Evolutionary conservation across 2,797 vertebrate species (phyloP).

Genomic region (Enteromius trimaculatus): DNA sequence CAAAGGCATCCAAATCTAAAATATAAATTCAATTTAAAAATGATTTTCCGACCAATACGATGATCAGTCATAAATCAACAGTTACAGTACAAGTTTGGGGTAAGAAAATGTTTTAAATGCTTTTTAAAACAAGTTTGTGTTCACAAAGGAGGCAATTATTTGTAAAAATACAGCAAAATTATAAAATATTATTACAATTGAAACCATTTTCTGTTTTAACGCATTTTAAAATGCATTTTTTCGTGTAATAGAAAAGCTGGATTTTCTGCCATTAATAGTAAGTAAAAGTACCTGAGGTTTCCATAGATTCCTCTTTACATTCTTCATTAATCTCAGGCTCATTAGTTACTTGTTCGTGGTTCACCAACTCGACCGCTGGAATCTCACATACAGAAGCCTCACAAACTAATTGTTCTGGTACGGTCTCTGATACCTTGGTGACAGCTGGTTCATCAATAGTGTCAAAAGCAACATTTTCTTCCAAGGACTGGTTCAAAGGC

Average conservation of each 20-base stretch:
- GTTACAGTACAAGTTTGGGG: not conserved
- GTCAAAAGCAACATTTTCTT: not conserved
- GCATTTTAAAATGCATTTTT: not conserved
- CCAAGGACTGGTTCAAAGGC: not conserved
- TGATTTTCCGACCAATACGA: not conserved
- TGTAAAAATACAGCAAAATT: not conserved
- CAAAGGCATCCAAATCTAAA: constrained; percentile 78
- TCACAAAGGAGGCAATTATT: not conserved
- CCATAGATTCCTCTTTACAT: constrained; percentile 32
- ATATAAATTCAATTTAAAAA: not conserved
- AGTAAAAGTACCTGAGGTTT: constrained; percentile 48
- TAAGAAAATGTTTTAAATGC: not conserved
- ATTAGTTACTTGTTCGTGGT: constrained; percentile 64
- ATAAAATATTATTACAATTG: not conserved
- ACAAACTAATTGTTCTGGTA: constrained; percentile 43
- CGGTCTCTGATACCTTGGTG: constrained; percentile 36
- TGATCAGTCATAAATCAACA: not conserved
- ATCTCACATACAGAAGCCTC: constrained; percentile 9
- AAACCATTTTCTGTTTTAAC: not conserved
- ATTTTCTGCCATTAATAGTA: not conserved
- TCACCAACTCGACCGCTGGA: not conserved
- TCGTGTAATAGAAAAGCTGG: not conserved
- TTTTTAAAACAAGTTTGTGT: not conserved
- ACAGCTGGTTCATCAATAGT: constrained; percentile 40
- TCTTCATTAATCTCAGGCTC: constrained; percentile 37